These are phyloP conservation scores for Trinorchestia longiramus DNA, from an alignment of 1,140 invertebrate genomes.

Conservation along the genomic window DNA sequence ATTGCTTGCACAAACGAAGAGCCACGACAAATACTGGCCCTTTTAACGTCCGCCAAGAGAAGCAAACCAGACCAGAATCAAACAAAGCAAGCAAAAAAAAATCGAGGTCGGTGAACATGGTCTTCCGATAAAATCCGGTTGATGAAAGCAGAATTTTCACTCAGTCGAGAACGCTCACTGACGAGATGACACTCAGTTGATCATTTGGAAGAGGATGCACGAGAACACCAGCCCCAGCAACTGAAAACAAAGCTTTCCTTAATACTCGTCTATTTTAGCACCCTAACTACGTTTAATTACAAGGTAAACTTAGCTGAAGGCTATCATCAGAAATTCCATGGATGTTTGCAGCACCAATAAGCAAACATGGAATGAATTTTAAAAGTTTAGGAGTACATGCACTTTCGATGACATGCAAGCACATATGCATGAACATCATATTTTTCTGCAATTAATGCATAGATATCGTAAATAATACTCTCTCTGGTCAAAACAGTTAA, in stretches of 20 bases:
- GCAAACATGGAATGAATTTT: no score
- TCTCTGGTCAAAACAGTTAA: no score
- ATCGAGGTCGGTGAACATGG: background rate
- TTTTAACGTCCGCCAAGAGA: background rate
- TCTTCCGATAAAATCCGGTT: background rate
- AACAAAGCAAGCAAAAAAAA: background rate
- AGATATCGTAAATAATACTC: no score
- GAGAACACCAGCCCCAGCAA: constrained; percentile 29
- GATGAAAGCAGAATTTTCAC: background rate
- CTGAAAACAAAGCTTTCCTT: background rate
- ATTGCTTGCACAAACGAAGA: background rate
- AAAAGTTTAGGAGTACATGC: no score
- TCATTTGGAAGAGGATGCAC: constrained; percentile 13
- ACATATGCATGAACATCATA: no score
- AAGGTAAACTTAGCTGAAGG: no score
- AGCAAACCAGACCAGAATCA: background rate
- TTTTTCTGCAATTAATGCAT: no score
- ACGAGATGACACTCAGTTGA: constrained; percentile 14
- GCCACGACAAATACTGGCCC: background rate
- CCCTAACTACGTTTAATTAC: background rate
- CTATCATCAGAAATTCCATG: no score
- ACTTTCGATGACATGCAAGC: no score
- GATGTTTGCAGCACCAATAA: no score
- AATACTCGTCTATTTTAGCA: background rate
- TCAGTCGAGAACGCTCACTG: background rate